These are phyloP conservation scores for Apamea crenata DNA, from an alignment of 2,888 invertebrate species.

Conservation along the genomic window DNA sequence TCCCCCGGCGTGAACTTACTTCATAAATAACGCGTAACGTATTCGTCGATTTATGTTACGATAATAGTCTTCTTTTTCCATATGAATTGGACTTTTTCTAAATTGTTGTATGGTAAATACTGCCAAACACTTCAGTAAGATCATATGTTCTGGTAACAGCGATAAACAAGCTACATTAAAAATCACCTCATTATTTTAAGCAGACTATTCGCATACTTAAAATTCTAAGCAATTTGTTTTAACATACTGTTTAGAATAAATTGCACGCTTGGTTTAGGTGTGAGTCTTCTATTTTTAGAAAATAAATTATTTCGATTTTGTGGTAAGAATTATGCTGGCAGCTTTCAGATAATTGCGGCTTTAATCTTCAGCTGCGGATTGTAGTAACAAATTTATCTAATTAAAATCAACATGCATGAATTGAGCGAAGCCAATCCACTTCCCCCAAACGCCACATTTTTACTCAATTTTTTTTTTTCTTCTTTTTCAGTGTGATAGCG, in stretches of 20 bases:
- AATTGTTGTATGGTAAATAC: constrained; percentile 64
- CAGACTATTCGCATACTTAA: constrained; percentile 54
- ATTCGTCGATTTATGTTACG: constrained; percentile 85
- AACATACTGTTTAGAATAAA: constrained; percentile 57
- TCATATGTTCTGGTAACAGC: constrained; percentile 26
- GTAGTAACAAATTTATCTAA: constrained; percentile 49
- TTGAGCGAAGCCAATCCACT: constrained; percentile 20
- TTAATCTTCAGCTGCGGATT: constrained; percentile 45
- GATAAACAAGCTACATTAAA: constrained; percentile 36
- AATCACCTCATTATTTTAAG: constrained; percentile 54
- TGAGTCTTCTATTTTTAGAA: constrained; percentile 47
- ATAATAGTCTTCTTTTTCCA: constrained; percentile 80
- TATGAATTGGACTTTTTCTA: constrained; percentile 72
- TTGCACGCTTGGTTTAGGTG: constrained; percentile 65
- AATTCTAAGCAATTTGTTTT: constrained; percentile 58
- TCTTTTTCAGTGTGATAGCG: constrained; percentile 97
- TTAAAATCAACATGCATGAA: constrained; percentile 50
- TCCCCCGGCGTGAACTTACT: constrained; percentile 83
- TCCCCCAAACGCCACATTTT: constrained; percentile 25
- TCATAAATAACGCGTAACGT: constrained; percentile 87
- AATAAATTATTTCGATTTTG: constrained; percentile 43
- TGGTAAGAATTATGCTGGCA: constrained; percentile 46
- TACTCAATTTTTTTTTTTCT: constrained; percentile 79
- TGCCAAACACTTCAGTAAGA: constrained; percentile 36
- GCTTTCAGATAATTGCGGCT: constrained; percentile 53